Conservation (phyloP, 2,113 vertebrate genomes). For the Tragelaphus scriptus region DNA sequence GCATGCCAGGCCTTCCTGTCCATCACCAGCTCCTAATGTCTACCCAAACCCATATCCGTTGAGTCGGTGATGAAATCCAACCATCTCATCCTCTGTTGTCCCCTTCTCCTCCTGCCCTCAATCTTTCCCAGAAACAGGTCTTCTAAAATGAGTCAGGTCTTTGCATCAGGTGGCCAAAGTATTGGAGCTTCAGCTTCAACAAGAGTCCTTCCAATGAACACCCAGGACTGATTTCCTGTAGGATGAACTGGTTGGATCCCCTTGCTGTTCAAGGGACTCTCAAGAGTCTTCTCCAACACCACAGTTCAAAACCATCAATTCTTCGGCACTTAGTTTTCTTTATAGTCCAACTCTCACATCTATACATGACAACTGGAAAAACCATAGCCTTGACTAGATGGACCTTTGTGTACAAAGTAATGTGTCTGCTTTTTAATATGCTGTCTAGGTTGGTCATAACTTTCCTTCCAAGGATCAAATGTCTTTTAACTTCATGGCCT, state of each 20-base stretch:
- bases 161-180: background rate
- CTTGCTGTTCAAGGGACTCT: background rate
- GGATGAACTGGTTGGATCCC: background rate
- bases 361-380: background rate
- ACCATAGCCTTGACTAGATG: background rate
- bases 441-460: background rate
- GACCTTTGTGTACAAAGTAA: background rate
- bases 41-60: background rate
- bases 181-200: background rate
- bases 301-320: background rate
- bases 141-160: background rate
- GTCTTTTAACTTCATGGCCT: background rate
- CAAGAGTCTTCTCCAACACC: background rate
- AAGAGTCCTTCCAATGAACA: background rate
- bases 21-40: background rate
- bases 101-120: background rate
- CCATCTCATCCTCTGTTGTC: background rate
- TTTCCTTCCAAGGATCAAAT: background rate
- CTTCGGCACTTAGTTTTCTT: rapidly evolving
- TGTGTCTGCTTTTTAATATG: background rate
- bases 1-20: background rate
- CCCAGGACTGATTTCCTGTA: background rate
- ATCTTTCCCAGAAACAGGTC: background rate
- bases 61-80: background rate
- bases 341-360: background rate